phyloP scores from a whole-genome alignment of 1,140 invertebrate species.

The Phocides pigmalion region DNA sequence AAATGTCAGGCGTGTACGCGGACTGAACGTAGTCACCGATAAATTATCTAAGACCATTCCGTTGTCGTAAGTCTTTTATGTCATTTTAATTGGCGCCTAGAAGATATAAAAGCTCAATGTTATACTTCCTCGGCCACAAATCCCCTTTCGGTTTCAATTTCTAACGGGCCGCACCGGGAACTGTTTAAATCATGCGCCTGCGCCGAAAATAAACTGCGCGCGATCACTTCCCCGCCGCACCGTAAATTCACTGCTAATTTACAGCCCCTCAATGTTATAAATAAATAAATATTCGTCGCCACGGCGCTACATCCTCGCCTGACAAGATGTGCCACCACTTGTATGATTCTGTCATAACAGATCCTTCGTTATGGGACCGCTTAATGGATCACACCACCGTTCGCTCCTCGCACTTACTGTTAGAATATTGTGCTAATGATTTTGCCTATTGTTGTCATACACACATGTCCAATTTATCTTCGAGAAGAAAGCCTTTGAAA shows the following conservation, averaged over 20 bases:
- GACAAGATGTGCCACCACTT: slow-evolving; percentile 74
- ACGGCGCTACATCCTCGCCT: slow-evolving; percentile 63
- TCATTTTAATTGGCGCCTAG: slow-evolving; percentile 50
- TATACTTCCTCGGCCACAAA: slow-evolving; percentile 54
- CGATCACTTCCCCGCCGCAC: slow-evolving; percentile 67
- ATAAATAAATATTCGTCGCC: slow-evolving; percentile 78
- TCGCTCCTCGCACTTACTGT: slow-evolving; percentile 12
- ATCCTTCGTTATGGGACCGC: slow-evolving; percentile 53
- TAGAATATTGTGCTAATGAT: slow-evolving; percentile 30
- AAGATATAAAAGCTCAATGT: slow-evolving; percentile 48
- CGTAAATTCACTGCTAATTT: slow-evolving; percentile 80
- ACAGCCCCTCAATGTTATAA: slow-evolving; percentile 79
- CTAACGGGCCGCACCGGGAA: slow-evolving; percentile 61
- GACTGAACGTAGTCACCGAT: background rate
- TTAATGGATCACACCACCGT: slow-evolving; percentile 50
- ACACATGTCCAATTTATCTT: slow-evolving; percentile 29
- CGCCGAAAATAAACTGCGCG: slow-evolving; percentile 74
- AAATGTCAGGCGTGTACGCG: background rate
- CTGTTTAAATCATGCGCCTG: slow-evolving; percentile 77
- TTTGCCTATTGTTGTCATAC: slow-evolving; percentile 30
- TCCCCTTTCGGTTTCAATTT: slow-evolving; percentile 66
- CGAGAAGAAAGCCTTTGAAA: slow-evolving; percentile 32
- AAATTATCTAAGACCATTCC: background rate
- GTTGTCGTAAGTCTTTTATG: slow-evolving; percentile 5
- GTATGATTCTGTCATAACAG: slow-evolving; percentile 75